Conservation (phyloP, 2,797 vertebrate species). For the Rhodeus uyekii region DNA sequence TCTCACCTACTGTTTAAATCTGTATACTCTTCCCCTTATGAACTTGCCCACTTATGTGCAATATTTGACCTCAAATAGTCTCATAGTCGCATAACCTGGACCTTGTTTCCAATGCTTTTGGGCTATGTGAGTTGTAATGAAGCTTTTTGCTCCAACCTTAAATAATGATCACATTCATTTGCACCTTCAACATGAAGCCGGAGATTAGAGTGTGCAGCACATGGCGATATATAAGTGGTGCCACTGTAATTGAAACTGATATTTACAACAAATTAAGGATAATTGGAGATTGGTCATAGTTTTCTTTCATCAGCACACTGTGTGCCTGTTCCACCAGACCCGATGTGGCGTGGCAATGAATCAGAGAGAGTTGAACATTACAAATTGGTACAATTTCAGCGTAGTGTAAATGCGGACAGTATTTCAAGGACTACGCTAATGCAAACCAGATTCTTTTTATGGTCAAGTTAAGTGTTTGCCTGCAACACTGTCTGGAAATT, state of each 20-base stretch:
- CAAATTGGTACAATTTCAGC: constrained; percentile 73
- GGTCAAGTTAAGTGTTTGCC: constrained; percentile 64
- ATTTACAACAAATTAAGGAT: constrained; percentile 59
- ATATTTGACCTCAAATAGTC: background rate
- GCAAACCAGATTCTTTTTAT: constrained; percentile 69
- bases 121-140: background rate
- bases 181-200: background rate
- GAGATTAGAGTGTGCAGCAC: constrained; percentile 38
- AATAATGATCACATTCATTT: constrained; percentile 6
- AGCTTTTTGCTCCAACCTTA: background rate
- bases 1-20: background rate
- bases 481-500: constrained; percentile 61
- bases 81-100: background rate
- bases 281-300: constrained; percentile 62
- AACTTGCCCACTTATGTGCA: background rate
- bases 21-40: background rate
- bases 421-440: constrained; percentile 64
- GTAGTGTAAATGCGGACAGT: constrained; percentile 65
- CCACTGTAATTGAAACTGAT: constrained; percentile 57
- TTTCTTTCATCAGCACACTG: constrained; percentile 70
- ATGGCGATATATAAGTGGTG: constrained; percentile 39
- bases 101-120: background rate
- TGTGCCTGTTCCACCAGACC: constrained; percentile 43
- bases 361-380: constrained; percentile 67
- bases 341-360: constrained; percentile 62